Evolutionary conservation across 2,888 invertebrate genomes (phyloP).

Genomic region (Papilio protenor): DNA sequence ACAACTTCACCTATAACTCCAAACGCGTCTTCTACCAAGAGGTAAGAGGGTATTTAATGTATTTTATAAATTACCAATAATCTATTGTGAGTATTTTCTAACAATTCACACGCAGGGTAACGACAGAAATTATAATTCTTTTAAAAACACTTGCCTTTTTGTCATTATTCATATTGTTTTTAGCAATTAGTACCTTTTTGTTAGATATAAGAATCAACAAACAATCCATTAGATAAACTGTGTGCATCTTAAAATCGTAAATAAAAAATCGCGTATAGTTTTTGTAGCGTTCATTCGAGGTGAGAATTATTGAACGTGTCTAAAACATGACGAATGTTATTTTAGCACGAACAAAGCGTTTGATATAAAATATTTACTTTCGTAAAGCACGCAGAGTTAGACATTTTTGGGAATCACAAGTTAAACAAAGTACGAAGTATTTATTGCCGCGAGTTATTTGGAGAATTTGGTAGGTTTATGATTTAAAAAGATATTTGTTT

Average conservation of each 20-base stretch:
- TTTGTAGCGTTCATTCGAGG: neutral
- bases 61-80: neutral
- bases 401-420: neutral
- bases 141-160: neutral
- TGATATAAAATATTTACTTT: neutral
- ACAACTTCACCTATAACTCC: slow-evolving; percentile 82
- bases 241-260: neutral
- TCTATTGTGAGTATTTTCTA: neutral
- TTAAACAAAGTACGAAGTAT: neutral
- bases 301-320: neutral
- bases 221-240: slow-evolving; percentile 17
- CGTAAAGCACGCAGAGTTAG: neutral
- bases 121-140: neutral
- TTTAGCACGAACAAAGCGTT: neutral
- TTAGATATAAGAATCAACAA: neutral
- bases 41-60: slow-evolving; percentile 63
- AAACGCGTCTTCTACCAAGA: slow-evolving; percentile 81
- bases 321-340: neutral
- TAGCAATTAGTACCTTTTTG: neutral
- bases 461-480: neutral
- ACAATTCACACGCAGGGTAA: neutral
- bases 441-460: neutral
- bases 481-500: too few relatives aligned
- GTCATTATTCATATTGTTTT: neutral
- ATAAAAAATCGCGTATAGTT: neutral